Conservation (phyloP, 2,888 invertebrate species). For the Pollenia angustigena region DNA sequence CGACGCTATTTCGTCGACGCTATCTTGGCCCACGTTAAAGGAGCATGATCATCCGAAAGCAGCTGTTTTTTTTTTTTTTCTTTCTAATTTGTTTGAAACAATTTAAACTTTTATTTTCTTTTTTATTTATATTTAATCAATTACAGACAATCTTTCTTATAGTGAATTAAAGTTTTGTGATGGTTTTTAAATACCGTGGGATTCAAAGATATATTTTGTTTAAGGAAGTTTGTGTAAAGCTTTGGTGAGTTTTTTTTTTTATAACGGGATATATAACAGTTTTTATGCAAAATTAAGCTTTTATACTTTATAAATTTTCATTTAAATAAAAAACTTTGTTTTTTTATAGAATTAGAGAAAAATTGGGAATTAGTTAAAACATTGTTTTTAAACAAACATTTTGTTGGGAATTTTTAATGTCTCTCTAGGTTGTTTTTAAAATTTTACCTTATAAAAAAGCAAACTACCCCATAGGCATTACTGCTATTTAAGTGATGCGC, state of each 20-base stretch:
- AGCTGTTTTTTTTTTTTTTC: not conserved
- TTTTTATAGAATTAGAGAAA: too few relatives aligned
- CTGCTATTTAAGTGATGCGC: too few relatives aligned
- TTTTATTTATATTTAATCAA: constrained; percentile 40
- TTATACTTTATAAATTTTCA: not conserved
- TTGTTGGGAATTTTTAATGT: too few relatives aligned
- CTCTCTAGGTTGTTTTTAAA: too few relatives aligned
- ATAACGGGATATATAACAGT: not conserved
- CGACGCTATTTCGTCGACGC: too few relatives aligned
- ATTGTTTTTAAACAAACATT: too few relatives aligned
- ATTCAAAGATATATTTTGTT: not conserved
- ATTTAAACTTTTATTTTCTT: constrained; percentile 27
- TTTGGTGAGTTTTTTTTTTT: not conserved
- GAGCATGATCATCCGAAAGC: not conserved
- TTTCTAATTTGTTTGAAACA: not conserved
- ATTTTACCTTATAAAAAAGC: too few relatives aligned
- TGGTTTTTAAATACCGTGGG: constrained; percentile 42
- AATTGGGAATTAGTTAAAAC: too few relatives aligned
- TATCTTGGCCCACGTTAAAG: too few relatives aligned
- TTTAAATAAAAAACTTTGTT: too few relatives aligned
- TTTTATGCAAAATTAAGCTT: not conserved
- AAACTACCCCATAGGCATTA: too few relatives aligned
- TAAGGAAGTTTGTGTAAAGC: not conserved
- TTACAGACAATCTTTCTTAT: constrained; percentile 42
- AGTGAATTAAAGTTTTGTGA: not conserved